Conservation (phyloP, 35 echinoderm and acorn worm genomes). For the Holothuria glaberrima region DNA sequence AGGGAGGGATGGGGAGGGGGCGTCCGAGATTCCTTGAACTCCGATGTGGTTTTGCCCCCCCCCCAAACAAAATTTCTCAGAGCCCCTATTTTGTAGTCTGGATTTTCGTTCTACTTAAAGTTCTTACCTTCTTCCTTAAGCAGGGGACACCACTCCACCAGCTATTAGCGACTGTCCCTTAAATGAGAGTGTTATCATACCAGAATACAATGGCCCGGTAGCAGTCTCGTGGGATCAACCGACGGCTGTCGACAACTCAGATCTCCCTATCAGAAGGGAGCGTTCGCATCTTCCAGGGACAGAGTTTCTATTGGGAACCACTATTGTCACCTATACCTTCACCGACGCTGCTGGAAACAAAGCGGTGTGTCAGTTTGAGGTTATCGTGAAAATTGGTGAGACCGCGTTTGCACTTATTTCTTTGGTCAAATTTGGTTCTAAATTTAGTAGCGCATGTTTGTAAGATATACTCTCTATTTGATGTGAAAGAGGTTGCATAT, state of each 20-base stretch:
- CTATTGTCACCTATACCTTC: slow-evolving; percentile 61
- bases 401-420: no score
- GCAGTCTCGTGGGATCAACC: slow-evolving; percentile 59
- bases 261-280: neutral
- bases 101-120: no score
- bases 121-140: neutral
- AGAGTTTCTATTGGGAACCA: slow-evolving; percentile 44
- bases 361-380: slow-evolving; percentile 55
- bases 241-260: slow-evolving; percentile 64
- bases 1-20: no score
- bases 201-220: neutral
- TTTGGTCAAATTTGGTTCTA: no score
- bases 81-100: no score
- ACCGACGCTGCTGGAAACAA: slow-evolving; percentile 44
- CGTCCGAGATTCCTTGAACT: no score
- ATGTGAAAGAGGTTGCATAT: no score
- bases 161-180: slow-evolving; percentile 2
- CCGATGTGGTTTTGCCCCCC: no score
- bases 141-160: neutral
- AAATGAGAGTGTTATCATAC: neutral
- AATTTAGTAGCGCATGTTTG: no score
- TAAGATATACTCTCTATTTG: no score
- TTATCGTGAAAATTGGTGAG: slow-evolving; percentile 3
- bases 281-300: slow-evolving; percentile 54
- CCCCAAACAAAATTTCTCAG: no score